Conservation (phyloP, 2,888 invertebrate genomes). For the Andrena hattorfiana region DNA sequence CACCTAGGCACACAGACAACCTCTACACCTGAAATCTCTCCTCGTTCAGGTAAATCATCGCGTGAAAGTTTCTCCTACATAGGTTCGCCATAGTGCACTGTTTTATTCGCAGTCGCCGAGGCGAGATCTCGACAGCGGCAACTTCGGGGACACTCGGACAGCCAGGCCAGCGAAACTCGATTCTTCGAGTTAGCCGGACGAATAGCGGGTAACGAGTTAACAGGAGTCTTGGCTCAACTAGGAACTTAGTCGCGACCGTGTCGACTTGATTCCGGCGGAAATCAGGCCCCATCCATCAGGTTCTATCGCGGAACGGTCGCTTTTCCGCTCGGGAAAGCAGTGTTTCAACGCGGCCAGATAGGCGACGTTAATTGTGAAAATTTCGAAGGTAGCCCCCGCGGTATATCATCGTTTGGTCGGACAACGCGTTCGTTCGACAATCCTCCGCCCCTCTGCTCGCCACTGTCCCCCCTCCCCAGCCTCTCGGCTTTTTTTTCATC, state of each 20-base stretch:
- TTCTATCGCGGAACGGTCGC: neutral
- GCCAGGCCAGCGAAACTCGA: constrained; percentile 20
- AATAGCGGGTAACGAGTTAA: constrained; percentile 42
- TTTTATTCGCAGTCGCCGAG: constrained; percentile 31
- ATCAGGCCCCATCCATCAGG: constrained; percentile 13
- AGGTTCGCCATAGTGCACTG: neutral
- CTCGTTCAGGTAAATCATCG: neutral
- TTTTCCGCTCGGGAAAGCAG: constrained; percentile 27
- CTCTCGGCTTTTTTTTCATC: constrained; percentile 43
- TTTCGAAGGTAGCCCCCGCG: constrained; percentile 52
- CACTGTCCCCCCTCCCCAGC: neutral
- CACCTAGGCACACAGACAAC: neutral
- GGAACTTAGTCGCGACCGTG: constrained; percentile 21
- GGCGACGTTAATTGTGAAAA: constrained; percentile 64
- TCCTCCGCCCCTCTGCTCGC: constrained; percentile 9
- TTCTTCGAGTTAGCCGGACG: constrained; percentile 37
- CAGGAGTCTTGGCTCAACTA: constrained; percentile 3
- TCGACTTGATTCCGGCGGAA: constrained; percentile 36
- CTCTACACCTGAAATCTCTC: neutral
- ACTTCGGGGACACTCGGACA: constrained; percentile 12
- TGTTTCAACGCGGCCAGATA: constrained; percentile 42
- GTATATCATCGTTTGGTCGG: constrained; percentile 65
- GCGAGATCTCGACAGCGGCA: neutral
- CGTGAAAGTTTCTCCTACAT: neutral
- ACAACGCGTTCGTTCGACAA: constrained; percentile 51